Evolutionary conservation across 2,797 vertebrate species (phyloP).

Genomic region (Phoeniculus purpureus): DNA sequence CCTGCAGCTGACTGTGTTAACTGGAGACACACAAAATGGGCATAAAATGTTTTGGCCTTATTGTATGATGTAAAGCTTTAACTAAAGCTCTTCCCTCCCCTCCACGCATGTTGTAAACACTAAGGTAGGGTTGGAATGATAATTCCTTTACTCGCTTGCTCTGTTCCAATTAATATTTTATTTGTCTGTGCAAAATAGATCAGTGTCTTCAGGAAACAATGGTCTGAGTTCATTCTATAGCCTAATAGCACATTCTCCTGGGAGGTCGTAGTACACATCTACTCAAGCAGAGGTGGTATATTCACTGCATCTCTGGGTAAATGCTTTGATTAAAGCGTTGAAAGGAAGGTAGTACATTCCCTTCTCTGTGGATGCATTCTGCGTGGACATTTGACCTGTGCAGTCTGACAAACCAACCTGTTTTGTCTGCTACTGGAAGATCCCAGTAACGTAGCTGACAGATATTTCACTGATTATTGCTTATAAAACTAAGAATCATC

Average conservation of each 20-base stretch:
- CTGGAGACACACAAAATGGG: neutral
- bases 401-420: neutral
- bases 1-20: neutral
- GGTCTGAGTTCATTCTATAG: neutral
- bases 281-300: neutral
- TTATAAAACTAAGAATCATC: neutral
- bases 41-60: neutral
- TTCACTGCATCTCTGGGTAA: neutral
- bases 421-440: neutral
- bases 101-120: neutral
- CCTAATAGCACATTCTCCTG: neutral
- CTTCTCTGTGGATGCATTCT: neutral
- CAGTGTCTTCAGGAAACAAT: neutral
- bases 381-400: neutral
- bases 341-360: neutral
- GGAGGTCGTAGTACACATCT: neutral
- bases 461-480: neutral
- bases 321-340: neutral
- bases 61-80: neutral
- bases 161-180: neutral
- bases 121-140: neutral
- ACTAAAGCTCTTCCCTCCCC: neutral
- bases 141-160: neutral
- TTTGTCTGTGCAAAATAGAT: neutral
- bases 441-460: neutral